phyloP scores from a whole-genome alignment of 2,113 vertebrate species.

The Erinaceus europaeus region DNA sequence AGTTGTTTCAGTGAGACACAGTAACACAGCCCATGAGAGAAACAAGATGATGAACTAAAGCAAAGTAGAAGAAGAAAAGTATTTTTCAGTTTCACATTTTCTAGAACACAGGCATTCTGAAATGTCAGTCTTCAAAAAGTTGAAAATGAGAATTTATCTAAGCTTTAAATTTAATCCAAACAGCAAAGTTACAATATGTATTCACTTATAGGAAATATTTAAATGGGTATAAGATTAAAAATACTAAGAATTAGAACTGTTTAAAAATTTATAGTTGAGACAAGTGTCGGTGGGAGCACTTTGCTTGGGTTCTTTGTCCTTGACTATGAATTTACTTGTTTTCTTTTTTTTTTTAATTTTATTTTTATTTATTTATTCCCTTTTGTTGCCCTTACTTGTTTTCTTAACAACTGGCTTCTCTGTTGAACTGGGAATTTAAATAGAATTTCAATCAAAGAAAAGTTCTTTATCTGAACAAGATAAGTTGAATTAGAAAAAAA shows the following conservation, averaged over 20 bases:
- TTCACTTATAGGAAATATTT: background rate
- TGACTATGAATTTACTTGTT: background rate
- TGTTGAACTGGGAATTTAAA: background rate
- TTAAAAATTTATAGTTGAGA: background rate
- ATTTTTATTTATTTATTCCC: no score
- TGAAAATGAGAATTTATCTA: conserved; percentile 2
- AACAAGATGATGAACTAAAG: background rate
- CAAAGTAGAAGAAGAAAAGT: background rate
- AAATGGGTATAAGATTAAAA: background rate
- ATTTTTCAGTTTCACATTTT: background rate
- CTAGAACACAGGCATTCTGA: background rate
- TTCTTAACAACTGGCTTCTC: background rate
- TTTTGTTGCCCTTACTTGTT: no score
- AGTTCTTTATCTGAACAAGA: background rate
- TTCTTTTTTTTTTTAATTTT: no score
- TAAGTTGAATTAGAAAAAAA: background rate
- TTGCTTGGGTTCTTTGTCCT: background rate
- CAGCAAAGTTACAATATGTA: background rate
- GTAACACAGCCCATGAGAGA: background rate
- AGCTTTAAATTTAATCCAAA: conserved; percentile 13
- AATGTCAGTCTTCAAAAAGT: background rate
- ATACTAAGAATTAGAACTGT: background rate
- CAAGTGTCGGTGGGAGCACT: background rate
- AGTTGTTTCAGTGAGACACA: background rate
- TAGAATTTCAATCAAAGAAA: background rate